These are phyloP conservation scores for Rhea pennata DNA, from an alignment of 2,113 vertebrate genomes.

Conservation along the genomic window DNA sequence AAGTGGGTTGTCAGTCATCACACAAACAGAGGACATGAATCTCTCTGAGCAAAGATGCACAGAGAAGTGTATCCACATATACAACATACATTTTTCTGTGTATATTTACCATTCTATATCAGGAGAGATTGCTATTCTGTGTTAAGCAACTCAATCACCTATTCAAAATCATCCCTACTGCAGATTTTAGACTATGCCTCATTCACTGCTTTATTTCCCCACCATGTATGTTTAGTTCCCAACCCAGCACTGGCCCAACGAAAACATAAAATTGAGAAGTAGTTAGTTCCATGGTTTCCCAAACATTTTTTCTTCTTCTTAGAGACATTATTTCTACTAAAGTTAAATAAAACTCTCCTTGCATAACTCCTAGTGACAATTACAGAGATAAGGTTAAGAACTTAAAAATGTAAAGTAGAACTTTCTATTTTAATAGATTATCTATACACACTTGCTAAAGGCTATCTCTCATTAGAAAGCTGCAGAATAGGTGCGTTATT, in stretches of 20 bases:
- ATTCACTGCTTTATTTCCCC: not conserved
- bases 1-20: not conserved
- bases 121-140: not conserved
- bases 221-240: rapidly evolving
- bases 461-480: not conserved
- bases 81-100: not conserved
- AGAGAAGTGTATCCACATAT: not conserved
- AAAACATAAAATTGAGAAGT: not conserved
- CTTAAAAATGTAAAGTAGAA: not conserved
- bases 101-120: not conserved
- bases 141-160: not conserved
- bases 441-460: not conserved
- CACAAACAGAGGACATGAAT: not conserved
- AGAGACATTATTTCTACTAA: not conserved
- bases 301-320: not conserved
- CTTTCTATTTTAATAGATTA: not conserved
- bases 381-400: not conserved
- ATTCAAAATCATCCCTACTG: not conserved
- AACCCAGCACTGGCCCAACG: not conserved
- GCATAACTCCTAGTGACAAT: not conserved
- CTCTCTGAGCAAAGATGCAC: not conserved
- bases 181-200: not conserved
- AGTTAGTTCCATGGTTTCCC: not conserved
- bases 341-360: not conserved
- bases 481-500: not conserved